Evolutionary conservation across 35 echinoderm and acorn worm genomes (phyloP).

Genomic region (Nesometra sesokonis): DNA sequence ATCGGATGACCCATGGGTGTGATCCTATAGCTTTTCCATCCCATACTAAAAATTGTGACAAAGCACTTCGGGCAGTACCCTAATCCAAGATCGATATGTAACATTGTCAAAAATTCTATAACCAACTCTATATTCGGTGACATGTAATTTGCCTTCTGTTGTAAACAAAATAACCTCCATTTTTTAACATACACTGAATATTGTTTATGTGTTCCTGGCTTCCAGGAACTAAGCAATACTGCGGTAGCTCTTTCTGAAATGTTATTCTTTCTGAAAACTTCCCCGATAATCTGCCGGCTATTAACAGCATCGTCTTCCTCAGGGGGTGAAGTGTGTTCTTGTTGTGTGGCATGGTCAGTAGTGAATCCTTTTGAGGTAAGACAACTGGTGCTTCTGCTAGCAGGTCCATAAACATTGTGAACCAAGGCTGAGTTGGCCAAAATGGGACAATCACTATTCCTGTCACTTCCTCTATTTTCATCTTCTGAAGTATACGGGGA

Average conservation of each 20-base stretch:
- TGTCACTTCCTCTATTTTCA: background rate
- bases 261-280: constrained; percentile 1
- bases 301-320: background rate
- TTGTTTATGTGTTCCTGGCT: constrained; percentile 18
- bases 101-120: constrained; percentile 26
- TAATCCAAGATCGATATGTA: constrained; percentile 16
- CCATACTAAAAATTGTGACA: constrained; percentile 16
- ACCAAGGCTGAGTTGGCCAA: background rate
- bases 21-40: constrained; percentile 6
- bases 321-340: background rate
- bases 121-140: constrained; percentile 5
- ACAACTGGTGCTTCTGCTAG: background rate
- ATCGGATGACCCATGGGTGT: constrained; percentile 31
- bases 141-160: background rate
- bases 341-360: background rate
- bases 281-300: constrained; percentile 16
- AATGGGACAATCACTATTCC: background rate
- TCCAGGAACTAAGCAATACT: constrained; percentile 17
- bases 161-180: constrained; percentile 19
- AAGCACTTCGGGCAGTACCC: constrained; percentile 20
- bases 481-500: background rate
- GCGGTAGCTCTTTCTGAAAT: constrained; percentile 8
- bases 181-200: constrained; percentile 25
- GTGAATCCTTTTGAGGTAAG: background rate
- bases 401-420: background rate